Evolutionary conservation across 2,888 invertebrate genomes (phyloP).

Genomic region (Mythimna lalbum): DNA sequence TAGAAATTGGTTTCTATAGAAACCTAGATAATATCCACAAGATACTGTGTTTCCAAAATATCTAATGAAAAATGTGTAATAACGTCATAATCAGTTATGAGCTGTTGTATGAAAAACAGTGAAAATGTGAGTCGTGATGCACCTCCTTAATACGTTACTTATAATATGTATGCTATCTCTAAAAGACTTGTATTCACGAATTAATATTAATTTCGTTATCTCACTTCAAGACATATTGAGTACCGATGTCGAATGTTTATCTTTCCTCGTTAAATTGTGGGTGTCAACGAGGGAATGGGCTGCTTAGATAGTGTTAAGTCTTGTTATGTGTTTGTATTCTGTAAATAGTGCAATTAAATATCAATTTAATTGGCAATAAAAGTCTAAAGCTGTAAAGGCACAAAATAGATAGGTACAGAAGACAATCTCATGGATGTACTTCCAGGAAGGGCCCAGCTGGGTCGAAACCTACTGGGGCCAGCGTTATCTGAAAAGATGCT

Average conservation of each 20-base stretch:
- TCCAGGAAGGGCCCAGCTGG: no score
- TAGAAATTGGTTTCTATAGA: no score
- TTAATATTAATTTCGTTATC: conserved; percentile 49
- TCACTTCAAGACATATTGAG: conserved; percentile 14
- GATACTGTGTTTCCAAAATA: no score
- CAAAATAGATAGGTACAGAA: no score
- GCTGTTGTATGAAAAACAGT: no score
- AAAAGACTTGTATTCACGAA: conserved; percentile 5
- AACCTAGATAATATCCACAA: no score
- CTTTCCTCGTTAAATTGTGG: conserved; percentile 17
- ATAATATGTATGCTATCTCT: conserved; percentile 12
- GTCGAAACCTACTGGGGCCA: no score
- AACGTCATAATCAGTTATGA: no score
- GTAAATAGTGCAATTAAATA: conserved; percentile 7
- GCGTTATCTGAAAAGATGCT: no score
- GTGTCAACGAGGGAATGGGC: conserved; percentile 17
- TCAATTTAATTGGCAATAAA: neutral
- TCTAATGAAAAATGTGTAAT: no score
- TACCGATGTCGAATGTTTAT: conserved; percentile 26
- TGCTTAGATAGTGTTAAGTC: conserved; percentile 9
- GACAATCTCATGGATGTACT: no score
- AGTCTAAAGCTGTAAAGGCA: neutral
- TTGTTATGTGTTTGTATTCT: conserved; percentile 1
- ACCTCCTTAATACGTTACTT: neutral
- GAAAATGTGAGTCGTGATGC: no score